Percentiles rank a stretch among this genome's conserved stretches.
These are phyloP conservation scores for Acromyrmex heyeri DNA, from an alignment of 1,140 invertebrate genomes.

Conservation along the genomic window DNA sequence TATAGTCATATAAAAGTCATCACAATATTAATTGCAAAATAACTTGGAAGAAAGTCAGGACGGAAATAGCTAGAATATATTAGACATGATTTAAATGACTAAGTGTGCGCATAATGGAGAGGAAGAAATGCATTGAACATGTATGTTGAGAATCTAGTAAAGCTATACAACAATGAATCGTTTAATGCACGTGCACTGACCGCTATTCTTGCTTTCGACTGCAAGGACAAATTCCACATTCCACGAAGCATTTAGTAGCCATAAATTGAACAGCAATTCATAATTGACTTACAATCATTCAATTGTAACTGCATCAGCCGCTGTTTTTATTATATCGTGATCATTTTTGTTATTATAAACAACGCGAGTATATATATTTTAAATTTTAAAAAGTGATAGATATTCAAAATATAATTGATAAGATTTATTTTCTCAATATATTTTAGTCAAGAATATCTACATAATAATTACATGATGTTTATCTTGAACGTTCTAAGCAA, in stretches of 20 bases:
- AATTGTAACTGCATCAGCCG: neutral
- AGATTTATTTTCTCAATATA: neutral
- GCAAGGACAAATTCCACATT: conserved; percentile 46
- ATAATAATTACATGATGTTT: neutral
- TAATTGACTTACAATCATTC: neutral
- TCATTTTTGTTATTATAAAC: conserved; percentile 1
- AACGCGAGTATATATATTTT: neutral
- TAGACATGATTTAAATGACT: neutral
- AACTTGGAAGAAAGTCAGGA: neutral
- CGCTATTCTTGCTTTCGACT: conserved; percentile 17
- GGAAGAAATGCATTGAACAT: conserved; percentile 10
- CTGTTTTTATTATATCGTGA: neutral
- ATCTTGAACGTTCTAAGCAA: neutral
- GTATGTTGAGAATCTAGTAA: neutral
- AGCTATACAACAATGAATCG: conserved; percentile 6
- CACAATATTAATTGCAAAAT: neutral
- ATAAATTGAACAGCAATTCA: conserved; percentile 26
- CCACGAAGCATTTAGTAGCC: neutral
- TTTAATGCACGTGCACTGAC: conserved; percentile 12
- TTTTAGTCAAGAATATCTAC: neutral
- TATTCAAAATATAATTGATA: neutral
- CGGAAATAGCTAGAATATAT: neutral
- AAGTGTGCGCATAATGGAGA: neutral
- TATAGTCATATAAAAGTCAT: neutral
- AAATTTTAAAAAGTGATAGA: neutral